Conservation (phyloP, 2,888 invertebrate species). For the Julus scandinavius region DNA sequence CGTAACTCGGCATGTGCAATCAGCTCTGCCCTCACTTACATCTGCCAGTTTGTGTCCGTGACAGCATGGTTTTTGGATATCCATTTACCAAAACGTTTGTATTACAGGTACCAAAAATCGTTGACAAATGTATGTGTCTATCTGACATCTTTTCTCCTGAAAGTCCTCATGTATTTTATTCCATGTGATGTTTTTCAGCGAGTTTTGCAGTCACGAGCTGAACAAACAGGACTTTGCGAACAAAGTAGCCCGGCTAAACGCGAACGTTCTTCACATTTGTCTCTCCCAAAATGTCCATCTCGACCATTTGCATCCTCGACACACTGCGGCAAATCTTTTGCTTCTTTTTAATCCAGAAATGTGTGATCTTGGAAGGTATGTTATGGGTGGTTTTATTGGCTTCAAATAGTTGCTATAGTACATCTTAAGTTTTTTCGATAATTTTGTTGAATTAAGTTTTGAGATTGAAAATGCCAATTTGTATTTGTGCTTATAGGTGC, state of each 20-base stretch:
- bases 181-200: slow-evolving; percentile 70
- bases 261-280: slow-evolving; percentile 82
- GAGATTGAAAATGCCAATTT: not conserved
- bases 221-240: slow-evolving; percentile 78
- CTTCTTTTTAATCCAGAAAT: slow-evolving; percentile 75
- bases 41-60: slow-evolving; percentile 84
- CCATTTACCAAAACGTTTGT: slow-evolving; percentile 75
- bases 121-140: no score
- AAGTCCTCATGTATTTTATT: no score
- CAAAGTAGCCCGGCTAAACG: slow-evolving; percentile 81
- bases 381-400: no score
- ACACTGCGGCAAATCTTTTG: slow-evolving; percentile 79
- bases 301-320: slow-evolving; percentile 73
- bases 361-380: slow-evolving; percentile 78
- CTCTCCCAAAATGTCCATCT: slow-evolving; percentile 79
- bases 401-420: not conserved
- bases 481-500: slow-evolving; percentile 65
- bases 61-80: slow-evolving; percentile 86
- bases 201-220: slow-evolving; percentile 80
- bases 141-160: no score
- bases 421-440: not conserved
- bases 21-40: slow-evolving; percentile 84
- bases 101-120: slow-evolving; percentile 62
- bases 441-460: not conserved
- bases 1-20: slow-evolving; percentile 78